These are phyloP conservation scores for Argyra leucocephala DNA, from an alignment of 2,888 invertebrate species.

Conservation along the genomic window DNA sequence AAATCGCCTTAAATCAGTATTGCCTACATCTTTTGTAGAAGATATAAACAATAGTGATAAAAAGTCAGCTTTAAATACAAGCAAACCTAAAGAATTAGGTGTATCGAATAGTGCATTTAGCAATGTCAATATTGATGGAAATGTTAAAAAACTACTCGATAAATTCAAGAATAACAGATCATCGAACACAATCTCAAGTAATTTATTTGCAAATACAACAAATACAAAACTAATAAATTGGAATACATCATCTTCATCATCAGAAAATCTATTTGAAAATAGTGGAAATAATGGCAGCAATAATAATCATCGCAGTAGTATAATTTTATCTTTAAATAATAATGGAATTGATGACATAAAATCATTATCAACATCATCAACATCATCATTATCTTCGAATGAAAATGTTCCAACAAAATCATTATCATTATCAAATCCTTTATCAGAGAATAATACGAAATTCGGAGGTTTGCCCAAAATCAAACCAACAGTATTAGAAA, in stretches of 20 bases:
- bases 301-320: neutral
- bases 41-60: neutral
- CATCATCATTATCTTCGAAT: neutral
- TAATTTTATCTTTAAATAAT: neutral
- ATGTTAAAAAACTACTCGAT: neutral
- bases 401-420: conserved; percentile 8
- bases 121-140: neutral
- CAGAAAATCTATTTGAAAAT: conserved; percentile 4
- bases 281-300: neutral
- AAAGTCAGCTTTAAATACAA: neutral
- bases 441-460: conserved; percentile 38
- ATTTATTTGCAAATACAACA: conserved; percentile 17
- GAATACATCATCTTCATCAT: neutral
- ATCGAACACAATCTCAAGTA: neutral
- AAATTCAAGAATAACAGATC: neutral
- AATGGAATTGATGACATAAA: neutral
- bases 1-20: conserved; percentile 56
- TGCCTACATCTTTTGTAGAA: conserved; percentile 56
- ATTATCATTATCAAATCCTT: conserved; percentile 32
- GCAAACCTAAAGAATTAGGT: neutral
- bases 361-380: neutral
- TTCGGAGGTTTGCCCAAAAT: conserved; percentile 38
- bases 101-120: neutral
- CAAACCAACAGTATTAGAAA: conserved; percentile 37
- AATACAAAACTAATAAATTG: conserved; percentile 17